Conservation (phyloP, 1,140 invertebrate species). For the Drosophila kepulauana region DNA sequence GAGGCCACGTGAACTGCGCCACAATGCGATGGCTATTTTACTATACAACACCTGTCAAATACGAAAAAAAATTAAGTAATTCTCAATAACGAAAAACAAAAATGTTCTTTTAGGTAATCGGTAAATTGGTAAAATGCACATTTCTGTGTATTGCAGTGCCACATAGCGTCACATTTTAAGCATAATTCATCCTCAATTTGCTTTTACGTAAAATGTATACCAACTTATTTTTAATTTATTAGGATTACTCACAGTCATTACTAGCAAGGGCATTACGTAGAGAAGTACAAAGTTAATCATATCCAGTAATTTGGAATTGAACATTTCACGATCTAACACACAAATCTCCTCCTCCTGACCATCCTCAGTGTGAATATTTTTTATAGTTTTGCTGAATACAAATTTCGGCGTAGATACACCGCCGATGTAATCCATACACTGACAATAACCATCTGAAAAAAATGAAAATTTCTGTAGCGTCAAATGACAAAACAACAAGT, state of each 20-base stretch:
- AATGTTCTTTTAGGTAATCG: too few relatives aligned
- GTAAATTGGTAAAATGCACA: too few relatives aligned
- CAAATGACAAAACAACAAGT: too few relatives aligned
- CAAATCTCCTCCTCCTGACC: constrained; percentile 90
- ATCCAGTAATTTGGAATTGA: constrained; percentile 91
- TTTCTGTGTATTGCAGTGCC: too few relatives aligned
- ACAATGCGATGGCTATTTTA: constrained; percentile 90
- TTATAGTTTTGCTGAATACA: constrained; percentile 90
- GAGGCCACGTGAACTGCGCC: constrained; percentile 88
- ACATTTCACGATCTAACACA: constrained; percentile 89
- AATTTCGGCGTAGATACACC: constrained; percentile 91
- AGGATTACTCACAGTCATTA: constrained; percentile 88
- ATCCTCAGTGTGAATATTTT: constrained; percentile 86
- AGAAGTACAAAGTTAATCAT: constrained; percentile 91
- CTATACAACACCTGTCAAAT: constrained; percentile 88
- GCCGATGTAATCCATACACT: constrained; percentile 92
- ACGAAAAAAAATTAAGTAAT: constrained; percentile 8
- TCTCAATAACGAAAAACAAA: too few relatives aligned
- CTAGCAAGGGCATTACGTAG: constrained; percentile 90
- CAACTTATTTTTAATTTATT: too few relatives aligned
- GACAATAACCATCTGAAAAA: constrained; percentile 88
- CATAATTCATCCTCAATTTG: too few relatives aligned
- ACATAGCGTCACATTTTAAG: too few relatives aligned
- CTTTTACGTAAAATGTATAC: too few relatives aligned
- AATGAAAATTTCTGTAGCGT: not conserved